Conservation (phyloP, 2,113 vertebrate genomes). For the Phalacrocorax pelagicus region DNA sequence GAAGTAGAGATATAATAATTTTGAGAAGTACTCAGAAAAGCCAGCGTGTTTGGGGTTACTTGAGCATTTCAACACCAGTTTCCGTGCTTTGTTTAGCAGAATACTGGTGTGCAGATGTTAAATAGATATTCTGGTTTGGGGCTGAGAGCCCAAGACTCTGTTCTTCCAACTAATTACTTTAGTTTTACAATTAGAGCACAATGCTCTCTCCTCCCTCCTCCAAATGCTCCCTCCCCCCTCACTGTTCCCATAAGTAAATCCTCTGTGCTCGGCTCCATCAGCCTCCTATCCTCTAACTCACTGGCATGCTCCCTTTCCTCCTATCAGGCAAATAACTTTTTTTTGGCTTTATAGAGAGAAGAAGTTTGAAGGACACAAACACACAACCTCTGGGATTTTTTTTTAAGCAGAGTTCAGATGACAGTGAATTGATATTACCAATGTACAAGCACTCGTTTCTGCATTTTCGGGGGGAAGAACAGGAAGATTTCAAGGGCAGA, state of each 20-base stretch:
- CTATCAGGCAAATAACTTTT: background rate
- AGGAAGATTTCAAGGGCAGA: background rate
- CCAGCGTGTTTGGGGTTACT: background rate
- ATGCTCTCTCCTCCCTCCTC: background rate
- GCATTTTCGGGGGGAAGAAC: background rate
- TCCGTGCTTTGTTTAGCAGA: background rate
- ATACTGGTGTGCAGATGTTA: constrained; percentile 31
- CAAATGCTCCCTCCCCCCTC: background rate
- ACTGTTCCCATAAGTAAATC: background rate
- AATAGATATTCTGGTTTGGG: constrained; percentile 22
- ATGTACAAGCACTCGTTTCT: background rate
- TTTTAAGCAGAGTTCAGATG: background rate
- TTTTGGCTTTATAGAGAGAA: background rate
- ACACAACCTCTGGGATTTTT: background rate
- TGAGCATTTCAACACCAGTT: background rate
- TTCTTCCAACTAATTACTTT: constrained; percentile 32
- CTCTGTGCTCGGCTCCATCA: background rate
- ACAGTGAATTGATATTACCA: background rate
- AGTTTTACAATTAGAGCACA: constrained; percentile 29
- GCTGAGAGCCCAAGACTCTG: background rate
- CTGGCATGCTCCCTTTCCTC: background rate
- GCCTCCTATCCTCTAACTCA: background rate
- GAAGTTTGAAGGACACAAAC: background rate
- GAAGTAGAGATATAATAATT: background rate
- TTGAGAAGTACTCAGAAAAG: background rate